Evolutionary conservation across 2,113 vertebrate genomes (phyloP).

Genomic region (Probosciger aterrimus): DNA sequence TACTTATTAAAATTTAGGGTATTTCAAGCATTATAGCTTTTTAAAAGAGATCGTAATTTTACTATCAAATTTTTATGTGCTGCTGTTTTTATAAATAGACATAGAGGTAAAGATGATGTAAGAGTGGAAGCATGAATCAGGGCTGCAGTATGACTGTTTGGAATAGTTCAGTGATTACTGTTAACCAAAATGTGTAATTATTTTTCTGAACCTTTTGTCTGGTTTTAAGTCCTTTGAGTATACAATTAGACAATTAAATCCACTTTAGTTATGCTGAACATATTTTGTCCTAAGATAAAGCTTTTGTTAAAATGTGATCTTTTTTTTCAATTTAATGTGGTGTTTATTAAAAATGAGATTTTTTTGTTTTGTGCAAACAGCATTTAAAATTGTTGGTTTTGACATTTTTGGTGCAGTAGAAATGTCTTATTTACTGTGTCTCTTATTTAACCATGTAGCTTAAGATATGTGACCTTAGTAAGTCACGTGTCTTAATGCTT

Average conservation of each 20-base stretch:
- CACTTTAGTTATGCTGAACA: not conserved
- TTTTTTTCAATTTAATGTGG: not conserved
- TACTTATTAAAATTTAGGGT: not conserved
- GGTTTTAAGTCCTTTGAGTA: not conserved
- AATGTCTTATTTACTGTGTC: not conserved
- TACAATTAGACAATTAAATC: not conserved
- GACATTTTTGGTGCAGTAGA: not conserved
- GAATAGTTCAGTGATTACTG: not conserved
- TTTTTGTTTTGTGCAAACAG: not conserved
- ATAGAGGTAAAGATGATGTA: not conserved
- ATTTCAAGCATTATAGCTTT: not conserved
- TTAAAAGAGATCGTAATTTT: not conserved
- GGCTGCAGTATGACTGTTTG: not conserved
- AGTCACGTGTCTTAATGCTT: not conserved
- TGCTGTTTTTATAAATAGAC: not conserved
- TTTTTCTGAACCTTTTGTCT: not conserved
- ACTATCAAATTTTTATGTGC: not conserved
- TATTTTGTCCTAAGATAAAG: not conserved
- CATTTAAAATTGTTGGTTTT: not conserved
- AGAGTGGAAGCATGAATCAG: not conserved
- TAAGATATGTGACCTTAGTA: not conserved
- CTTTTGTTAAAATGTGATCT: not conserved
- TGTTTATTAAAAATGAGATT: not conserved
- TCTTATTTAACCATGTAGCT: not conserved
- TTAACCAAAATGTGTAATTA: not conserved